Evolutionary conservation across 2,797 vertebrate genomes (phyloP).

Genomic region (Pseudochirops corinnae): DNA sequence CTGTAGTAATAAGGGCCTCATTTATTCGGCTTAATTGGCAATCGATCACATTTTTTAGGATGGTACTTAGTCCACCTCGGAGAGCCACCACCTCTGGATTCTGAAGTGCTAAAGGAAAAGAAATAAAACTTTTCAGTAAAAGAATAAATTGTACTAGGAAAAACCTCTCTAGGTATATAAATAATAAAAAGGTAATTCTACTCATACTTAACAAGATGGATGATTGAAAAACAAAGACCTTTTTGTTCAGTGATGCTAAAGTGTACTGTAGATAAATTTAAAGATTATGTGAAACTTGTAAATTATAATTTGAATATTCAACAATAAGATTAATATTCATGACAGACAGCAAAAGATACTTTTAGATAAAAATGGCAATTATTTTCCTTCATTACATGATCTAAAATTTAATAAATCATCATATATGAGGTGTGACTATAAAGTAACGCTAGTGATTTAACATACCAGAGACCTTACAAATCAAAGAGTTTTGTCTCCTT

Average conservation of each 20-base stretch:
- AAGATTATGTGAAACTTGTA: not conserved
- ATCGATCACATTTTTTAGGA: constrained; percentile 98
- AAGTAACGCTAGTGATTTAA: not conserved
- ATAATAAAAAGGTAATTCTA: constrained; percentile 34
- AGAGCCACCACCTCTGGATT: constrained; percentile 98
- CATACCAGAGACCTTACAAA: not conserved
- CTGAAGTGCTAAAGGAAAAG: constrained; percentile 91
- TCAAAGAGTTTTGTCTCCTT: not conserved
- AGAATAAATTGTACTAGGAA: constrained; percentile 19
- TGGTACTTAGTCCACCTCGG: constrained; percentile 96
- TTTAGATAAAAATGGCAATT: not conserved
- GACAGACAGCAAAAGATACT: not conserved
- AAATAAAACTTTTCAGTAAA: constrained; percentile 54
- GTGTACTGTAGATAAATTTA: not conserved
- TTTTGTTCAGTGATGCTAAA: not conserved
- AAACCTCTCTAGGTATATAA: not conserved
- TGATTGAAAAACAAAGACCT: not conserved
- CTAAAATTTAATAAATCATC: not conserved
- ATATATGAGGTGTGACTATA: not conserved
- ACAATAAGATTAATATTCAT: not conserved
- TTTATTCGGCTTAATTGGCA: constrained; percentile 99
- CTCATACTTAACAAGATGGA: not conserved
- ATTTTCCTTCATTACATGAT: not conserved
- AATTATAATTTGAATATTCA: not conserved
- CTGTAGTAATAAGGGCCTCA: constrained; percentile 98